Base-by-base conservation (phyloP, 1,140 invertebrate genomes). In the Aphelinus certus region DNA sequence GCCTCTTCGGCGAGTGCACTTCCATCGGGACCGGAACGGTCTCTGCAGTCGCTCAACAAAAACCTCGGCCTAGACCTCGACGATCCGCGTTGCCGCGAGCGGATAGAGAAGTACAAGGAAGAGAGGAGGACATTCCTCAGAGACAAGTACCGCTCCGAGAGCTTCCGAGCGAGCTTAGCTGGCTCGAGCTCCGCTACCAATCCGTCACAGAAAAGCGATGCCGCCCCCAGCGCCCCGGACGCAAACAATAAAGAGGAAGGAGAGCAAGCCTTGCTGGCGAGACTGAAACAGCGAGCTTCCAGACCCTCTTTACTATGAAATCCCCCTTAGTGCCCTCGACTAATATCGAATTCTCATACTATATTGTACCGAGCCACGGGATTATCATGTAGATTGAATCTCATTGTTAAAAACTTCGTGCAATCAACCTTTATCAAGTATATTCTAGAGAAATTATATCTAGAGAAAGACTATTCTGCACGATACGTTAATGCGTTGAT, bases 71-170 rank as follows among this genome's bases (percentile, higher is more conserved):
- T 90, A 0, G 89, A 90, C 68, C 80, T 90, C 49, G 89, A 89
- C 49, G 90, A 90, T 79, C 89, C 90, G 1, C 82, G 84, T 2
- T 88, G 94, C 75, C 85, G 94, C 47, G 94, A 95, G 81, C 86
- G 95, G 58, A 97, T 97, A 77, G 95, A 96, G 84, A 94, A 94
- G 82, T 97, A 97, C 82, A 97, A 97, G 88, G 95, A 96, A 83
- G 95, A 97, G 82, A 88, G 96, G n/a, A 89, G 96, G 69, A 93
- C 92, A 68, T 95, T 95, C 81, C 83, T 97, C 43, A 90, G 95
- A 48, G 95, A 97, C 81, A 96, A 96, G 84, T 95, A 95, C 81
- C 92, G 94, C 71, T 93, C 93, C 0, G 95, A 97, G 80, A 94
- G 93, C 43, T 94, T 96, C 74, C 90, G 93, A 57, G 89, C 91